Conservation (phyloP, 2,888 invertebrate genomes). For the Tridacna gigas region DNA sequence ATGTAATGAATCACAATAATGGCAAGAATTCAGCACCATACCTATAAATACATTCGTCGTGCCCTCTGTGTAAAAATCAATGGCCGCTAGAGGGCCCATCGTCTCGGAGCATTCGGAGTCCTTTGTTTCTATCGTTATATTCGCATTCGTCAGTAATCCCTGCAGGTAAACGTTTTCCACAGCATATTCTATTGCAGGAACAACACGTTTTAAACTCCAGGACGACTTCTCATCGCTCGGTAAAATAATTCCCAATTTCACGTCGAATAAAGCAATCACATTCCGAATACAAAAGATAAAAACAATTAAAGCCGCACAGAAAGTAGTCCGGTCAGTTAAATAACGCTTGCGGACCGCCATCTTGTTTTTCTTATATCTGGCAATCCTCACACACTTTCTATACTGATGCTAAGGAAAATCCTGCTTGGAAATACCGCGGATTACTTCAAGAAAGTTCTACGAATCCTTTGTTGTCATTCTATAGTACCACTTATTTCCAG, state of each 20-base stretch:
- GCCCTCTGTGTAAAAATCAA: conserved; percentile 77
- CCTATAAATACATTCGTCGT: conserved; percentile 81
- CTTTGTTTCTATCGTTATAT: conserved; percentile 63
- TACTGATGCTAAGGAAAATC: too few relatives aligned
- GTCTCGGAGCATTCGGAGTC: conserved; percentile 82
- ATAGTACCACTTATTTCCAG: too few relatives aligned
- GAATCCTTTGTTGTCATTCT: too few relatives aligned
- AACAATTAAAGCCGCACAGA: background rate
- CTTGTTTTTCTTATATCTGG: too few relatives aligned
- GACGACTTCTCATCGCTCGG: conserved; percentile 52
- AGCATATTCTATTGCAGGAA: conserved; percentile 83
- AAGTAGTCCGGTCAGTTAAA: background rate
- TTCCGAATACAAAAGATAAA: conserved; percentile 4
- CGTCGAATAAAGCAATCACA: conserved; percentile 9
- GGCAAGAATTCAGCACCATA: conserved; percentile 55
- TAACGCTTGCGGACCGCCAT: too few relatives aligned
- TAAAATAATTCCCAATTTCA: conserved; percentile 23
- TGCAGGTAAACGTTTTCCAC: conserved; percentile 68
- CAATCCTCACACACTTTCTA: too few relatives aligned
- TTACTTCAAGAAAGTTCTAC: too few relatives aligned
- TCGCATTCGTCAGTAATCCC: conserved; percentile 61
- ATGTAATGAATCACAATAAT: conserved; percentile 25
- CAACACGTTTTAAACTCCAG: conserved; percentile 76
- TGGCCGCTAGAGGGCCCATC: conserved; percentile 79
- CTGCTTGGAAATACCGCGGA: too few relatives aligned